Percentiles rank a stretch among this genome's conserved stretches.
Evolutionary conservation across 1,140 invertebrate genomes (phyloP).

Genomic region (Pygmarrhopalites habei): DNA sequence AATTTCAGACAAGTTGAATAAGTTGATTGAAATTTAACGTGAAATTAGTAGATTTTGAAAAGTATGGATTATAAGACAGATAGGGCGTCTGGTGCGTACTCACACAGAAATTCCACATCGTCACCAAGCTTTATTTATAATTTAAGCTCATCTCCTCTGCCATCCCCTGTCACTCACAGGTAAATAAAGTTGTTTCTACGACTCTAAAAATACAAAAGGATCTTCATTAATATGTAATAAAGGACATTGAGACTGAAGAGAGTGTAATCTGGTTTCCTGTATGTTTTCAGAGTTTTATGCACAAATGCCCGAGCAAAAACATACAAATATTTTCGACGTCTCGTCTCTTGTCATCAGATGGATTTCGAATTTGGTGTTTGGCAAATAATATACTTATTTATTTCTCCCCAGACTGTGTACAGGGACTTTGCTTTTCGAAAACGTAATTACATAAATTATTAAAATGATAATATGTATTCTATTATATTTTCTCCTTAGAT

Average conservation of each 20-base stretch:
- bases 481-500: too few species aligned
- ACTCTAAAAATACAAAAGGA: neutral
- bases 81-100: slow-evolving; percentile 44
- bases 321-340: slow-evolving; percentile 81
- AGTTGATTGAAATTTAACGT: too few species aligned
- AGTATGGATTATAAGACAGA: slow-evolving; percentile 43
- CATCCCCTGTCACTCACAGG: slow-evolving; percentile 48
- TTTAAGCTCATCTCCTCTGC: slow-evolving; percentile 43
- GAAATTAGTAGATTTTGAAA: too few species aligned
- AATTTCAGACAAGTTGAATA: too few species aligned
- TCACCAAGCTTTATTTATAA: neutral
- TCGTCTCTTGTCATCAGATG: slow-evolving; percentile 96
- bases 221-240: neutral
- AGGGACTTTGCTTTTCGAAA: slow-evolving; percentile 97
- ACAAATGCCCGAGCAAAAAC: slow-evolving; percentile 82
- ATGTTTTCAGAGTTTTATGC: slow-evolving; percentile 55
- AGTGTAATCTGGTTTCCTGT: slow-evolving; percentile 13
- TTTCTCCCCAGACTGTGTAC: slow-evolving; percentile 94
- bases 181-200: slow-evolving; percentile 34
- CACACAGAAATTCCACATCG: slow-evolving; percentile 7
- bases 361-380: slow-evolving; percentile 98
- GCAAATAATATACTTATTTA: slow-evolving; percentile 97
- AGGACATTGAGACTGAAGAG: neutral
- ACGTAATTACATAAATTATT: too few species aligned
- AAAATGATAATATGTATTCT: too few species aligned